A percentile compares a stretch with the other conserved stretches of the same genome.
phyloP scores from a whole-genome alignment of 2,888 invertebrate species.

The Papilio gigon region DNA sequence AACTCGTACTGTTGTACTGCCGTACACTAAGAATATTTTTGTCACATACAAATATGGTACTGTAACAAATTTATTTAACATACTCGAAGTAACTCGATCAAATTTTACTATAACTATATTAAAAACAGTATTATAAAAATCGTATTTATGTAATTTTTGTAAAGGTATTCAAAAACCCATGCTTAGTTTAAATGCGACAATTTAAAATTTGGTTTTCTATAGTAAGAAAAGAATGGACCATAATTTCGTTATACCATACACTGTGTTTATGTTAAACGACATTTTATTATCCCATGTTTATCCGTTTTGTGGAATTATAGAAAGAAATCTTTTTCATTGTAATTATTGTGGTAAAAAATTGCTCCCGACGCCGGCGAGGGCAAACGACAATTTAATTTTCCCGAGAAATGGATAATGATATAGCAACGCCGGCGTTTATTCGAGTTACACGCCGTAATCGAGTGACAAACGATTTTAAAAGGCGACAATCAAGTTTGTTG shows the following conservation, averaged over 20 bases:
- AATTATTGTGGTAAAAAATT: constrained; percentile 69
- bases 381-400: constrained; percentile 77
- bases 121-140: not conserved
- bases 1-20: not conserved
- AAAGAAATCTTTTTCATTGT: constrained; percentile 61
- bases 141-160: not conserved
- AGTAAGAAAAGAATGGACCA: constrained; percentile 28
- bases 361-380: constrained; percentile 61
- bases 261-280: constrained; percentile 79
- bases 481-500: constrained; percentile 60
- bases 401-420: constrained; percentile 72
- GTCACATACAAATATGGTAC: not conserved
- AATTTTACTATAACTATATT: not conserved
- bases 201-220: constrained; percentile 43
- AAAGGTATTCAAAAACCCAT: constrained; percentile 7
- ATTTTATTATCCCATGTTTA: constrained; percentile 78
- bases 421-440: constrained; percentile 69
- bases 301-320: constrained; percentile 78
- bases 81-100: not conserved
- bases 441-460: constrained; percentile 73
- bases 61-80: not conserved
- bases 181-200: constrained; percentile 49
- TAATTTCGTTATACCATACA: constrained; percentile 52
- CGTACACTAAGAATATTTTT: not conserved
- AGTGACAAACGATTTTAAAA: constrained; percentile 78